Percentiles rank a stretch among this genome's conserved stretches.
Conservation (phyloP, 2,113 vertebrate genomes). For the Abramis brama region DNA sequence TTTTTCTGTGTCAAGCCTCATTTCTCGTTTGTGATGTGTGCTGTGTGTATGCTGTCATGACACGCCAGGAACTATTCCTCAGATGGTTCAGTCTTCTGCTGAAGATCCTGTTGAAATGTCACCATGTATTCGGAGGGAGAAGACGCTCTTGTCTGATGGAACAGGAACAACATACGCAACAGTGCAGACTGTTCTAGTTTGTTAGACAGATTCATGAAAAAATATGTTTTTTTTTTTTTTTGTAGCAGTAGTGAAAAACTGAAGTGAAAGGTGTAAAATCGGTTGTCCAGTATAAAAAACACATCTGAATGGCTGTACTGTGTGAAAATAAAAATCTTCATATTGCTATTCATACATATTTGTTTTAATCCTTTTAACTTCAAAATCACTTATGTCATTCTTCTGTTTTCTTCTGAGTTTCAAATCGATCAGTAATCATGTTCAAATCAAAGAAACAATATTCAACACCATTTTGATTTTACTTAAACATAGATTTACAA, state of each 20-base stretch:
- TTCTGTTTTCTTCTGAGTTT: background rate
- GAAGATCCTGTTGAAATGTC: background rate
- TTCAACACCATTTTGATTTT: no score
- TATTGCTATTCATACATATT: background rate
- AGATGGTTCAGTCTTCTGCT: background rate
- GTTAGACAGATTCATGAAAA: background rate
- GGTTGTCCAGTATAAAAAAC: background rate
- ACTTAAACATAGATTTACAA: background rate
- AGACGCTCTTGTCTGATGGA: background rate
- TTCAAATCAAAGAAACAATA: background rate
- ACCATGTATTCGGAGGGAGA: constrained; percentile 1
- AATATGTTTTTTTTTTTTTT: background rate
- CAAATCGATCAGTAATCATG: background rate
- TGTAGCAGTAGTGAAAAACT: background rate
- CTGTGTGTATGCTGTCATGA: constrained; percentile 14
- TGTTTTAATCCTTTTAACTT: background rate
- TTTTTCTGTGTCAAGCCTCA: constrained; percentile 4
- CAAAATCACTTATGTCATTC: background rate
- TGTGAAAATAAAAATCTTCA: background rate
- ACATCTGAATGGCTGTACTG: background rate
- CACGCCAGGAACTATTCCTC: constrained; percentile 7
- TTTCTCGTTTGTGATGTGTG: background rate
- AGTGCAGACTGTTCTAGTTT: background rate
- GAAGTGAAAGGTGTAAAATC: background rate
- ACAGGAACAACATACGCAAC: background rate